phyloP scores from a whole-genome alignment of 2,113 vertebrate species.

The Procavia capensis region DNA sequence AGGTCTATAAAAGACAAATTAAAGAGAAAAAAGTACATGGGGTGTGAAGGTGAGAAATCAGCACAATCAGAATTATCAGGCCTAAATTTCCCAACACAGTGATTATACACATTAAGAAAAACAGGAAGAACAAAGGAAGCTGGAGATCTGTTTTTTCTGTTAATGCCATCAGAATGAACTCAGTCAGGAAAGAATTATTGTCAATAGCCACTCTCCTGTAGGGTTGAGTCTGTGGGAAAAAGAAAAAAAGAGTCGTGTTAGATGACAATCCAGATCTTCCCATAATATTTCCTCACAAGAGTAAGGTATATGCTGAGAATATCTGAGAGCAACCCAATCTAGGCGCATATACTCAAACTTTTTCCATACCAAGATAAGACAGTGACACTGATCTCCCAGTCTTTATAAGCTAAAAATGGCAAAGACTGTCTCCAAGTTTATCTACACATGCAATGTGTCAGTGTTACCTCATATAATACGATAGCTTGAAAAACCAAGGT shows the following conservation, averaged over 20 bases:
- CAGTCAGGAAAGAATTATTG: conserved; percentile 8
- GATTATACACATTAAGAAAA: not conserved
- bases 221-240: not conserved
- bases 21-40: too few species aligned
- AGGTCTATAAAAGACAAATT: too few species aligned
- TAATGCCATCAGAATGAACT: conserved; percentile 53
- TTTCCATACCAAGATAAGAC: not conserved
- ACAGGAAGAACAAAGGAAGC: not conserved
- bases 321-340: not conserved
- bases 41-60: too few species aligned
- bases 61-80: too few species aligned
- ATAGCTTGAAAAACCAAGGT: not conserved
- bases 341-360: not conserved
- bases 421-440: not conserved
- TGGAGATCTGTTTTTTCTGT: conserved; percentile 23
- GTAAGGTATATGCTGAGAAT: not conserved
- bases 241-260: too few species aligned
- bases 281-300: not conserved
- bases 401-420: not conserved
- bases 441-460: not conserved
- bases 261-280: not conserved
- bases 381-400: not conserved
- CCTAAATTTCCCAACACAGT: conserved; percentile 13
- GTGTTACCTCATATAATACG: not conserved
- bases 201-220: not conserved